phyloP scores from a whole-genome alignment of 2,888 invertebrate species.

The Griposia aprilina region DNA sequence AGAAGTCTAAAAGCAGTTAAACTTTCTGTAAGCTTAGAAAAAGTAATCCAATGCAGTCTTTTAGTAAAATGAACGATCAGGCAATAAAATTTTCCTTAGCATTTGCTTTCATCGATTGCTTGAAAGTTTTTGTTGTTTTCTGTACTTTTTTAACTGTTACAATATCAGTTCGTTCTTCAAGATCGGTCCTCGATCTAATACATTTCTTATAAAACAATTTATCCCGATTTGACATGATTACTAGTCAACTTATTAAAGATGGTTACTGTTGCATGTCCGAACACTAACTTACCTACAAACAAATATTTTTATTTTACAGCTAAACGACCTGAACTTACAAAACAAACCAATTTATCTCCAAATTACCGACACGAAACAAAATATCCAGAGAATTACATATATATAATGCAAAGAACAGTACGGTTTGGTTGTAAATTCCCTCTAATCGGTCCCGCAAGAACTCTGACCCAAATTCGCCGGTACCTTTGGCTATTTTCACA shows the following conservation, averaged over 20 bases:
- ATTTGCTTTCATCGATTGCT: slow-evolving; percentile 4
- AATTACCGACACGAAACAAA: slow-evolving; percentile 46
- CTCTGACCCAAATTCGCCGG: slow-evolving; percentile 68
- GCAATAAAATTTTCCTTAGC: not conserved
- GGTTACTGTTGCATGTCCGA: not conserved
- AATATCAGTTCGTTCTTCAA: not conserved
- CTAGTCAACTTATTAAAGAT: not conserved
- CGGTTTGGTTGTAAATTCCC: slow-evolving; percentile 71
- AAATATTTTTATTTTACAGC: not conserved
- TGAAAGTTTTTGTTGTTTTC: not conserved
- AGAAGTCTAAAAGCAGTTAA: slow-evolving; percentile 14
- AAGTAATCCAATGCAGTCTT: slow-evolving; percentile 21
- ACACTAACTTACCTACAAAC: not conserved
- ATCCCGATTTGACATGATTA: not conserved
- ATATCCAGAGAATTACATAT: slow-evolving; percentile 62
- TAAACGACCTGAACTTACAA: slow-evolving; percentile 17
- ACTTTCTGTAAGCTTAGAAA: slow-evolving; percentile 10
- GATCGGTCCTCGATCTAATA: not conserved
- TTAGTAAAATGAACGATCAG: slow-evolving; percentile 1
- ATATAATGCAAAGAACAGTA: slow-evolving; percentile 69
- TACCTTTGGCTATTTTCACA: slow-evolving; percentile 69
- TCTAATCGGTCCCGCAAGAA: slow-evolving; percentile 69
- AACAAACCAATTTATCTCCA: slow-evolving; percentile 45
- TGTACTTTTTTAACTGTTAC: not conserved
- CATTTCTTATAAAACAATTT: not conserved